Evolutionary conservation across 2,797 vertebrate species (phyloP).

Genomic region (Cryptoprocta ferox): DNA sequence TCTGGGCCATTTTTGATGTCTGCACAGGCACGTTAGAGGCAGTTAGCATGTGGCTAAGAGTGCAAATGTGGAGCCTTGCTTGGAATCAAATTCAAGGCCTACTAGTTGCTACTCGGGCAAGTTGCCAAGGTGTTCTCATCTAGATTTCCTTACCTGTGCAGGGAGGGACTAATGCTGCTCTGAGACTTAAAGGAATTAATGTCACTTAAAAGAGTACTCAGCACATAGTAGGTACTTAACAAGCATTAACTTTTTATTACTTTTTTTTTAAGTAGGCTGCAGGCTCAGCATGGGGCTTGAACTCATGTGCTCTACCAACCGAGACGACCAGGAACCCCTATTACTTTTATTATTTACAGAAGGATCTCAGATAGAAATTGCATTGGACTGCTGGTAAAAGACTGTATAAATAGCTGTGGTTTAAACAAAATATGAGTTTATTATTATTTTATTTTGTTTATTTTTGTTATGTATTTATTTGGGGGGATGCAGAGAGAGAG

Average conservation of each 20-base stretch:
- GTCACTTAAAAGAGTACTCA: neutral
- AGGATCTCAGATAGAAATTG: neutral
- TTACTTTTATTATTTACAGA: neutral
- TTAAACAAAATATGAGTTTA: neutral
- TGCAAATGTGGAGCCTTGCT: neutral
- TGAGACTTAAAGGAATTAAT: neutral
- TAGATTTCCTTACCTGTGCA: neutral
- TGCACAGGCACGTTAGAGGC: neutral
- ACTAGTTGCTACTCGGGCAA: neutral
- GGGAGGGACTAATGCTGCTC: neutral
- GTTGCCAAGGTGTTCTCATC: neutral
- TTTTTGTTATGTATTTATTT: no score
- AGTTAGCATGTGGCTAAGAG: neutral
- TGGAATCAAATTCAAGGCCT: neutral
- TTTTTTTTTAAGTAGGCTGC: neutral
- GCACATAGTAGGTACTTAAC: neutral
- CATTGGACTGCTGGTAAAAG: neutral
- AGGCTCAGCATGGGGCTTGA: no score
- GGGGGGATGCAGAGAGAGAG: no score
- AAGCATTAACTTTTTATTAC: neutral
- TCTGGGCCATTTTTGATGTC: constrained; percentile 4
- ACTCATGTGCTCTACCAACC: no score
- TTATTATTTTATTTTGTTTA: no score
- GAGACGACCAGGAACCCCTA: neutral
- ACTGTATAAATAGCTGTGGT: neutral